Conservation (phyloP, 2,888 invertebrate genomes). For the Trichacis sp. region DNA sequence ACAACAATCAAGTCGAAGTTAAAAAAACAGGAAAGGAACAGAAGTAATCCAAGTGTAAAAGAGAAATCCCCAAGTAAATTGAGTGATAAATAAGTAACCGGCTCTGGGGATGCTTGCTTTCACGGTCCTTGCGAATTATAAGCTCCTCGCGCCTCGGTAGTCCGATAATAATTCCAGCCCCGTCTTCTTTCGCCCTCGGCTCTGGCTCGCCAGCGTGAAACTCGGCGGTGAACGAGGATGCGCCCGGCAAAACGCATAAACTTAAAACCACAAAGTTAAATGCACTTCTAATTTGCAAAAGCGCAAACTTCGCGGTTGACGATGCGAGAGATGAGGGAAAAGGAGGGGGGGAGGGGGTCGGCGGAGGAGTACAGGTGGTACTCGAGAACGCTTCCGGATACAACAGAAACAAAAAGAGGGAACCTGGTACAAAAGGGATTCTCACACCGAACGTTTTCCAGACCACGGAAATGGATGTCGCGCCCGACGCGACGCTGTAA, state of each 20-base stretch:
- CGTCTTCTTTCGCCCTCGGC: constrained; percentile 7
- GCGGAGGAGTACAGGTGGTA: too few relatives aligned
- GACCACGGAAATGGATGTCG: constrained; percentile 53
- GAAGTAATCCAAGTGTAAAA: neutral
- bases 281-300: constrained; percentile 50
- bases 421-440: constrained; percentile 21
- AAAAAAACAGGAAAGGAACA: neutral
- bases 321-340: constrained; percentile 17
- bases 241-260: constrained; percentile 46
- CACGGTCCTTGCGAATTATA: constrained; percentile 10
- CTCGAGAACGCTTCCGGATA: too few relatives aligned
- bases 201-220: constrained; percentile 24
- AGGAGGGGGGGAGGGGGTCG: neutral
- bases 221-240: constrained; percentile 25
- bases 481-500: too few relatives aligned
- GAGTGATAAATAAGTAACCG: constrained; percentile 25
- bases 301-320: constrained; percentile 41
- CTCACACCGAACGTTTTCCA: constrained; percentile 45
- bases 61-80: constrained; percentile 23
- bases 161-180: constrained; percentile 36
- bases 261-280: constrained; percentile 51
- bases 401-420: constrained; percentile 19
- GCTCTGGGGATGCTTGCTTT: neutral
- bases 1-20: too few relatives aligned
- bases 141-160: constrained; percentile 20